Evolutionary conservation across 37 sponge, comb jelly and placozoan genomes (phyloP).

Genomic region (Cliona cf. orientalis): DNA sequence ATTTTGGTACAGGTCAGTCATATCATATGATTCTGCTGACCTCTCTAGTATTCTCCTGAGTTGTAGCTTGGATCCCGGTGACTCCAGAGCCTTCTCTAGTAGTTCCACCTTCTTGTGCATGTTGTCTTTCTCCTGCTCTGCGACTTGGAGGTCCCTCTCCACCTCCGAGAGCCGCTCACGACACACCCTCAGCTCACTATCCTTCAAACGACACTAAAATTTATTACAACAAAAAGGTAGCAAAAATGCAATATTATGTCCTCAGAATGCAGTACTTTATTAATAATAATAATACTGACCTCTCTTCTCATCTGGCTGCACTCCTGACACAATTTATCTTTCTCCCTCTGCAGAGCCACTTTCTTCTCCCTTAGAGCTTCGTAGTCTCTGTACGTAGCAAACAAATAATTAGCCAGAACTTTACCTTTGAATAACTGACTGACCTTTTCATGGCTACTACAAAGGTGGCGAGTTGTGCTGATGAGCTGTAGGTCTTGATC

Average conservation of each 20-base stretch:
- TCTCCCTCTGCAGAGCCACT: not conserved
- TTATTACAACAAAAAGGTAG: no score
- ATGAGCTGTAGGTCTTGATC: not conserved
- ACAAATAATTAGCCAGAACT: not conserved
- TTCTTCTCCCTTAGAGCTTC: conserved; percentile 7
- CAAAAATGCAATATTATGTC: no score
- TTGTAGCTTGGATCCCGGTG: conserved; percentile 30
- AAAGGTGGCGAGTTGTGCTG: conserved; percentile 1
- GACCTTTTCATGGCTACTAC: conserved; percentile 7
- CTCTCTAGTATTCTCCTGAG: conserved; percentile 46
- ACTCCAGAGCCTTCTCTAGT: conserved; percentile 49
- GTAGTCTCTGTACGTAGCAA: not conserved
- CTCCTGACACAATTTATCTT: not conserved
- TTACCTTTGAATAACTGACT: not conserved
- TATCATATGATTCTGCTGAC: not conserved
- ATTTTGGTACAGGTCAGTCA: not conserved
- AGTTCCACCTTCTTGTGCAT: conserved; percentile 34
- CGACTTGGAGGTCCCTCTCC: conserved; percentile 25
- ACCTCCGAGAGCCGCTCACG: not conserved
- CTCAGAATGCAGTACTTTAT: no score
- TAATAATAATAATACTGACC: not conserved
- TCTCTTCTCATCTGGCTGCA: not conserved
- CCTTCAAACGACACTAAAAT: no score
- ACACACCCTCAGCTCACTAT: not conserved
- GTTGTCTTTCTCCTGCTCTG: conserved; percentile 48